These are phyloP conservation scores for Nerophis ophidion DNA, from an alignment of 2,113 vertebrate genomes.

Conservation along the genomic window DNA sequence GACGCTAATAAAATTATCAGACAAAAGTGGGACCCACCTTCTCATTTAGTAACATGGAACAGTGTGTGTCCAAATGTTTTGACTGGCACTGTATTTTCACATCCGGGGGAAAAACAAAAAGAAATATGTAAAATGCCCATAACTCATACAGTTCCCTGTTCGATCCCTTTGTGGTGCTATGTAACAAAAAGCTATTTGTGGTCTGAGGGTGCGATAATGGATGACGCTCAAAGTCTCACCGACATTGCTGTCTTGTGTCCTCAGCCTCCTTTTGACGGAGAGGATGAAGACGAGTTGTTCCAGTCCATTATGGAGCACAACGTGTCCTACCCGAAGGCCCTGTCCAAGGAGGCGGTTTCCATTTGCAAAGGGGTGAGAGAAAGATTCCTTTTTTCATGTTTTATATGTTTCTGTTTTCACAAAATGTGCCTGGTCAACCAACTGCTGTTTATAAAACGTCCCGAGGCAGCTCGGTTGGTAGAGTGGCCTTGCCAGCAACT, in stretches of 20 bases:
- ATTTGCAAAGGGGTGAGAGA: constrained; percentile 95
- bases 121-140: no score
- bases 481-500: no score
- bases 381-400: neutral
- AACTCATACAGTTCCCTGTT: neutral
- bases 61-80: no score
- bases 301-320: constrained; percentile 99
- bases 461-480: neutral
- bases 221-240: neutral
- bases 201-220: neutral
- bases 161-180: neutral
- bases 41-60: no score
- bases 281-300: constrained; percentile 95
- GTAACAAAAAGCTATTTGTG: constrained; percentile 1
- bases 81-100: neutral
- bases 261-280: constrained; percentile 94
- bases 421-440: neutral
- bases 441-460: neutral
- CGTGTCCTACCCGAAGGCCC: constrained; percentile 89
- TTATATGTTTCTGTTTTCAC: neutral
- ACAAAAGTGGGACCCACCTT: no score
- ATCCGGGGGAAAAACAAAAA: neutral
- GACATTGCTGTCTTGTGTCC: constrained; percentile 5
- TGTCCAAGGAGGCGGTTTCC: constrained; percentile 96
- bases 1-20: no score